phyloP scores from a whole-genome alignment of 2,888 invertebrate genomes.

The Zaprionus lineosus region DNA sequence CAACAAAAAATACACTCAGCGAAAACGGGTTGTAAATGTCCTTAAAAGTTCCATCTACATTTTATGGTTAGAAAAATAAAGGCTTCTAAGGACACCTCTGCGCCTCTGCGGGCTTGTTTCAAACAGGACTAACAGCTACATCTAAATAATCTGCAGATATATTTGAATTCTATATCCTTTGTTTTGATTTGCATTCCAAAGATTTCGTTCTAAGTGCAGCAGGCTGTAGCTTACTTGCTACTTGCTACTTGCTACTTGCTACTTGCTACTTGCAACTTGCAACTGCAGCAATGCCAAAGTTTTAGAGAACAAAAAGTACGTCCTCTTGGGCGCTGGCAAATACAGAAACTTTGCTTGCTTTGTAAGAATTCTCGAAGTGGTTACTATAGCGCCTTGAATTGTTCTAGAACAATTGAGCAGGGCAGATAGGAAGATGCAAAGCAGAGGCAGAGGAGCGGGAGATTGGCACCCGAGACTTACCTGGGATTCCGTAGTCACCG shows the following conservation, averaged over 20 bases:
- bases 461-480: conserved; percentile 68
- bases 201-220: too few species aligned
- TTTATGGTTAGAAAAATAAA: too few species aligned
- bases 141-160: too few species aligned
- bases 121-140: too few species aligned
- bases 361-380: conserved; percentile 29
- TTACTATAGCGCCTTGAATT: conserved; percentile 22
- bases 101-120: too few species aligned
- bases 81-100: too few species aligned
- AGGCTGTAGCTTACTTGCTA: too few species aligned
- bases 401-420: conserved; percentile 17
- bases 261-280: conserved; percentile 4
- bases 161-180: too few species aligned
- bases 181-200: too few species aligned
- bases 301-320: conserved; percentile 54
- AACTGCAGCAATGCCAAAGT: conserved; percentile 49
- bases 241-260: too few species aligned
- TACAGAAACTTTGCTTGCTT: conserved; percentile 38
- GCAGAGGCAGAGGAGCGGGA: not conserved
- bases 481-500: conserved; percentile 89
- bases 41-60: too few species aligned
- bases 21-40: not conserved
- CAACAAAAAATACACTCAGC: conserved; percentile 18
- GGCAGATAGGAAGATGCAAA: not conserved
- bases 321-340: conserved; percentile 31